phyloP scores from a whole-genome alignment of 2,888 invertebrate species.

The Eupithecia vulgata region DNA sequence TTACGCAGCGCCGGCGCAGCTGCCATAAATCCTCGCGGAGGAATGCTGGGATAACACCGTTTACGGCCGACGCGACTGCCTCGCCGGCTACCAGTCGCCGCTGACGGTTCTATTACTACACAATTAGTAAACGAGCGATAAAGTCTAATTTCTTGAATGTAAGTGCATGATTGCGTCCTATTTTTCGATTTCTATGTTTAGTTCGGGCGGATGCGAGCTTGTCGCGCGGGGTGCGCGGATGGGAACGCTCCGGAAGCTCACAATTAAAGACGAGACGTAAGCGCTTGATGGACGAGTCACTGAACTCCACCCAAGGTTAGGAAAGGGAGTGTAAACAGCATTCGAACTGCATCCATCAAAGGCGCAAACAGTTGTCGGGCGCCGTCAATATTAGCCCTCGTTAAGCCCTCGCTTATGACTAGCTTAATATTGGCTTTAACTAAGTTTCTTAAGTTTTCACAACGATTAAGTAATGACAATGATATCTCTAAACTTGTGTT shows the following conservation, averaged over 20 bases:
- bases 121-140: slow-evolving; percentile 65
- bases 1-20: slow-evolving; percentile 79
- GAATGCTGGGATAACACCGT: slow-evolving; percentile 75
- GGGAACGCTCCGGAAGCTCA: slow-evolving; percentile 72
- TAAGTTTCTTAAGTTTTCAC: slow-evolving; percentile 22
- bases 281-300: slow-evolving; percentile 64
- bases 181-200: slow-evolving; percentile 49
- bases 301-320: slow-evolving; percentile 76
- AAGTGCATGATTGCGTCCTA: slow-evolving; percentile 43
- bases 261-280: slow-evolving; percentile 66
- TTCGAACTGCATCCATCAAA: slow-evolving; percentile 71
- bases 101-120: slow-evolving; percentile 63
- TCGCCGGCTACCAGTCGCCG: slow-evolving; percentile 21
- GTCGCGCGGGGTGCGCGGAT: slow-evolving; percentile 62
- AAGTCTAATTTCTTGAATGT: slow-evolving; percentile 56
- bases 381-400: slow-evolving; percentile 42
- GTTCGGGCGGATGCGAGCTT: slow-evolving; percentile 63
- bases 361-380: slow-evolving; percentile 62
- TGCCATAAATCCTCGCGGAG: slow-evolving; percentile 72
- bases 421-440: not conserved
- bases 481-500: slow-evolving; percentile 7
- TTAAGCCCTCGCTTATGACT: not conserved
- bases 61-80: slow-evolving; percentile 63
- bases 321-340: slow-evolving; percentile 65
- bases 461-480: slow-evolving; percentile 20